Evolutionary conservation across 2,797 vertebrate genomes (phyloP), one percentile per base, ranked within the genome.

Genomic region (Enteromius argenteus): DNA sequence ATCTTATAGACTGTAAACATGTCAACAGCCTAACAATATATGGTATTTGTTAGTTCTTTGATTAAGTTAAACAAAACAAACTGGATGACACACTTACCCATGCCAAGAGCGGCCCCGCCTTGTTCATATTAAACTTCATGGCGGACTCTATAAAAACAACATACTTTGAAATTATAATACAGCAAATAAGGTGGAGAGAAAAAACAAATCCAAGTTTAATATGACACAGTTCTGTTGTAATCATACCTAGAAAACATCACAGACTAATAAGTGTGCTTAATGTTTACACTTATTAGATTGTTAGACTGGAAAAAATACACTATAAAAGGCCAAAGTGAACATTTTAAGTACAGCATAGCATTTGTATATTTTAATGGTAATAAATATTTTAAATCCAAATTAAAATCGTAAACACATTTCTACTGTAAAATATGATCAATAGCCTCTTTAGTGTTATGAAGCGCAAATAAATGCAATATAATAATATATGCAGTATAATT

Each of bases 91-190:
- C 11, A 5, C 89, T 87, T 90, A 96, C 96, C 96, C 96, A 96
- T n/a, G 91, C 88, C 1, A 96, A 93, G 27, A 96, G 93, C 8
- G 95, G 93, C 0, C 91, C 83, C 0, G 89, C 93, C 83, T 92
- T 93, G 17, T 82, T 56, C 0, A 79, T 21, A 35, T 95, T 93
- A 53, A 95, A 90, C 30, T 93, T 90, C 96, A 96, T 96, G 39
- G 77, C 91, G 19, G 39, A 74, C 27, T 68, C 75, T 68, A 30
- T 14, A 23, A 14, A 13, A n/a, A 42, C 44, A 15, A 32, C 32
- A 67, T n/a, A 46, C 8, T 21, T 66, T 1, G 17, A 44, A 21
- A 3, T 15, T 1, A 71, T 44, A 14, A 19, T 71, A n/a, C 17
- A 71, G 39, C 21, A 71, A 21, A n/a, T 71, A 6, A 62, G 1